These are phyloP conservation scores for Anas platyrhynchos DNA, from an alignment of 2,113 vertebrate genomes.

Conservation along the genomic window DNA sequence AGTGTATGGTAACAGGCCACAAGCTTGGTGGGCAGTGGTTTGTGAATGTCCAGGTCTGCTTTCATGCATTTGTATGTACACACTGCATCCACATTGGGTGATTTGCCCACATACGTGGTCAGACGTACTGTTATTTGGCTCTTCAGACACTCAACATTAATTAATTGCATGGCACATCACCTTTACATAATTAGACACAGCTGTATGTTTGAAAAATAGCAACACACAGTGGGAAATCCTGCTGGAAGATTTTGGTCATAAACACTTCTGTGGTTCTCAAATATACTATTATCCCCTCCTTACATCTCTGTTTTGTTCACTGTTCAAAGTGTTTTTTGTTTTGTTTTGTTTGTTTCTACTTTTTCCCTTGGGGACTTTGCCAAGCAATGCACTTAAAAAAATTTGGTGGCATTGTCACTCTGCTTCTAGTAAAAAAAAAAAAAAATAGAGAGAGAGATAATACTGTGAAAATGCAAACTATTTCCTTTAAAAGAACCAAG, in stretches of 20 bases:
- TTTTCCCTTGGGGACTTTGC: neutral
- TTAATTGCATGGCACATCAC: neutral
- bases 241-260: neutral
- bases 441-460: neutral
- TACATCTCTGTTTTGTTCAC: neutral
- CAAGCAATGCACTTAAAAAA: neutral
- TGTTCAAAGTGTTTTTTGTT: neutral
- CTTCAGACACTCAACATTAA: neutral
- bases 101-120: neutral
- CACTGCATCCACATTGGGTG: neutral
- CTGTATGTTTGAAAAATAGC: neutral
- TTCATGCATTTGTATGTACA: neutral
- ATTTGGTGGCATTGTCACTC: neutral
- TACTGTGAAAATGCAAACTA: neutral
- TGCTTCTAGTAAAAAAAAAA: neutral
- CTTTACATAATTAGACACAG: conserved; percentile 16
- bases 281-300: neutral
- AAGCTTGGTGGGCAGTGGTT: neutral
- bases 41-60: neutral
- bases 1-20: neutral
- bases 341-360: neutral
- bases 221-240: neutral
- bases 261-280: neutral
- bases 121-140: neutral
- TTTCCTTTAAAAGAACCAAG: neutral